A percentile compares a stretch with the other conserved stretches of the same genome.
phyloP scores from a whole-genome alignment of 2,797 vertebrate genomes.

The Enteromius viviparus region DNA sequence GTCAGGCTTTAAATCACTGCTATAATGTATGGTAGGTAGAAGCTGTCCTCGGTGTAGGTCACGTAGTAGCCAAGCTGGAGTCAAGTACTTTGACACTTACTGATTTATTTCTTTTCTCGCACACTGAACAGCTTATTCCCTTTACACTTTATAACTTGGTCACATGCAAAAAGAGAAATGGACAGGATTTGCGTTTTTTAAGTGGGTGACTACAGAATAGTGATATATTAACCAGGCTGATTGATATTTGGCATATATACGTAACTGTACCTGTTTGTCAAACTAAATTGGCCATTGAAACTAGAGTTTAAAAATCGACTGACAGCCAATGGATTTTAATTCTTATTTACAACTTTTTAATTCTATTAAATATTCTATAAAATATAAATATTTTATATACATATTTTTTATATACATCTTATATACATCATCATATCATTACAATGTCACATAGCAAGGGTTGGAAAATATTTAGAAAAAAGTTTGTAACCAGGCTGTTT shows the following conservation, averaged over 20 bases:
- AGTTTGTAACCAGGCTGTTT: neutral
- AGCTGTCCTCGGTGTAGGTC: slow-evolving; percentile 50
- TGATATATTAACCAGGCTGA: slow-evolving; percentile 31
- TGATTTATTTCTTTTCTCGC: slow-evolving; percentile 21
- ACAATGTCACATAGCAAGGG: neutral
- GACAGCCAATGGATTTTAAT: neutral
- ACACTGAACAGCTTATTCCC: slow-evolving; percentile 29
- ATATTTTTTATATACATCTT: no score
- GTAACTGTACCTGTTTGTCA: neutral
- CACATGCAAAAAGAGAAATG: slow-evolving; percentile 37
- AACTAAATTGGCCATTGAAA: neutral
- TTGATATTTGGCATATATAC: slow-evolving; percentile 10
- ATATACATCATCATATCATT: neutral
- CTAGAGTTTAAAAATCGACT: neutral
- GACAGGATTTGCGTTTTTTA: slow-evolving; percentile 36
- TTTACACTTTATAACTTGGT: slow-evolving; percentile 23
- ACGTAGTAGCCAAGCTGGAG: slow-evolving; percentile 50
- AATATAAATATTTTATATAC: no score
- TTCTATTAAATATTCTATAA: neutral
- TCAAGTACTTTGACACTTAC: slow-evolving; percentile 31
- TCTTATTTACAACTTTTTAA: neutral
- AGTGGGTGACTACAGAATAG: slow-evolving; percentile 42
- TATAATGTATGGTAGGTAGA: slow-evolving; percentile 58
- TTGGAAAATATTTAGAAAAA: neutral
- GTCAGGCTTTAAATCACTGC: slow-evolving; percentile 54